Conservation (phyloP, 2,797 vertebrate species). For the Labeo calbasu region DNA sequence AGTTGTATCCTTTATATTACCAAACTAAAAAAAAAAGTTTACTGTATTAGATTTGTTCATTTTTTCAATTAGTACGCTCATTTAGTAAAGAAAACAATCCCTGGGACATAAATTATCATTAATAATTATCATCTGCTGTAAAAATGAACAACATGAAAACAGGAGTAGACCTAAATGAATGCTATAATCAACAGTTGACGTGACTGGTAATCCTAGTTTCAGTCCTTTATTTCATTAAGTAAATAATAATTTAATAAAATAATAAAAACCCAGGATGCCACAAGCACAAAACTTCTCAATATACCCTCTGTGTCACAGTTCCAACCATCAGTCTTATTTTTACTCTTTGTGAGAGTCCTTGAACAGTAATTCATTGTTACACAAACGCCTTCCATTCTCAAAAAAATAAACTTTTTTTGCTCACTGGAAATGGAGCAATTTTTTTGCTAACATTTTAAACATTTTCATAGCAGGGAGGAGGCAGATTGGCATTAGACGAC, state of each 20-base stretch:
- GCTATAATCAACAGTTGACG: not conserved
- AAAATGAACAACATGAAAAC: not conserved
- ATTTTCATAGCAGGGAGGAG: conserved; percentile 14
- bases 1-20: not conserved
- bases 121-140: not conserved
- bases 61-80: not conserved
- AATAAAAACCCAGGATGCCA: not conserved
- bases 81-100: not conserved
- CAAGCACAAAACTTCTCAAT: not conserved
- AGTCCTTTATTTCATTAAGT: not conserved
- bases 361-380: not conserved
- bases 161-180: not conserved
- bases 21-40: not conserved
- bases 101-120: not conserved
- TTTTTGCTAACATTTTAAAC: conserved; percentile 24
- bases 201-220: not conserved
- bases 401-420: not conserved
- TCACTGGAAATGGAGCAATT: not conserved
- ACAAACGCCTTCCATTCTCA: not conserved
- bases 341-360: not conserved
- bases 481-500: conserved; percentile 35
- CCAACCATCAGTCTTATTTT: conserved; percentile 13
- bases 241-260: not conserved
- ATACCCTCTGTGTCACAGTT: not conserved
- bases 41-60: not conserved